Evolutionary conservation across 2,797 vertebrate species (phyloP).

Genomic region (Dromococcyx pavoninus): DNA sequence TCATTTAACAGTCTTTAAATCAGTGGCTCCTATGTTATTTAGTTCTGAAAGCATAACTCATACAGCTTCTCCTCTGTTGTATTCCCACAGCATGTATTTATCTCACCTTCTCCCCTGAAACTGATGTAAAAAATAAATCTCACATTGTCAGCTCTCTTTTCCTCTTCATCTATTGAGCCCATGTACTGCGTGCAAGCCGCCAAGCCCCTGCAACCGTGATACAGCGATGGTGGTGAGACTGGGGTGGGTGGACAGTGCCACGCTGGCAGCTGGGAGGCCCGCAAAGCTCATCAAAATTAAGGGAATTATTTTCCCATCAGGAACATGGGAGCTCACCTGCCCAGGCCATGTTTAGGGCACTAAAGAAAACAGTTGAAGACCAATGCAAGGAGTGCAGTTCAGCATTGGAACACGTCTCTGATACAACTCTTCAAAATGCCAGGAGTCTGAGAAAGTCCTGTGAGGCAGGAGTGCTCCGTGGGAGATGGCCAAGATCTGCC

Average conservation of each 20-base stretch:
- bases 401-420: not conserved
- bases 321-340: not conserved
- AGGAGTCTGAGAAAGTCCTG: not conserved
- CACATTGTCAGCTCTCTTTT: not conserved
- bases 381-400: not conserved
- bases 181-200: accelerated
- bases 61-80: slow-evolving; percentile 7
- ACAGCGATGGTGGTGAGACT: accelerated
- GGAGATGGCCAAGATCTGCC: not conserved
- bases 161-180: not conserved
- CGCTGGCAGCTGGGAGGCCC: not conserved
- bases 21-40: slow-evolving; percentile 36
- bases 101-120: slow-evolving; percentile 47
- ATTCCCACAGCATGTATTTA: slow-evolving; percentile 51
- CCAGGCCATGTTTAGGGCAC: not conserved
- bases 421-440: not conserved
- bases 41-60: slow-evolving; percentile 45
- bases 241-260: not conserved
- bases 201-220: not conserved
- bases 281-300: not conserved
- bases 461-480: slow-evolving; percentile 24
- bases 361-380: not conserved
- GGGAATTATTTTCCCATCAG: not conserved
- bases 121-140: not conserved
- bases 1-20: slow-evolving; percentile 61